Percentiles rank a stretch among this genome's conserved stretches.
phyloP scores from a whole-genome alignment of 2,888 invertebrate genomes.

The Aelia acuminata region DNA sequence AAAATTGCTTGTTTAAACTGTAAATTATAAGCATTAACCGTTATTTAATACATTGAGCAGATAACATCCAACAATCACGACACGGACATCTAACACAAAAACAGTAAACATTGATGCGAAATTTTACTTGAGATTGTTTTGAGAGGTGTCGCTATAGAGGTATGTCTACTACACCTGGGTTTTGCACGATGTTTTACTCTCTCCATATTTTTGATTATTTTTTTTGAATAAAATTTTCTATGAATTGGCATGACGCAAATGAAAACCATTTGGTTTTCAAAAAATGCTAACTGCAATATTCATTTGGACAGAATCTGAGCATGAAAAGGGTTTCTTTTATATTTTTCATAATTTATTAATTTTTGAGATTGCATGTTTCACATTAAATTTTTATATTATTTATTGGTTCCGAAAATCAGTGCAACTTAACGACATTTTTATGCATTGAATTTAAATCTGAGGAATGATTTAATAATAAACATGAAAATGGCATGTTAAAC shows the following conservation, averaged over 20 bases:
- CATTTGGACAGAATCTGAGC: constrained; percentile 56
- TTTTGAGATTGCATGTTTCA: constrained; percentile 32
- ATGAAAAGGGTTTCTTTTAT: constrained; percentile 46
- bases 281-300: constrained; percentile 45
- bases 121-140: not conserved
- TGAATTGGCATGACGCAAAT: constrained; percentile 44
- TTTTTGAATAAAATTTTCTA: constrained; percentile 24
- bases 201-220: constrained; percentile 36
- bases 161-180: constrained; percentile 37
- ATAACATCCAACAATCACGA: not conserved
- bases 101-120: not conserved
- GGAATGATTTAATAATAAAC: no score
- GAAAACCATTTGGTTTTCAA: constrained; percentile 17
- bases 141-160: not conserved
- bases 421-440: not conserved
- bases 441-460: no score
- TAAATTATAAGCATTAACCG: not conserved
- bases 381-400: constrained; percentile 31
- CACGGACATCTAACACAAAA: constrained; percentile 23
- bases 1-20: not conserved
- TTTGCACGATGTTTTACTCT: constrained; percentile 43
- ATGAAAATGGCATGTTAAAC: no score
- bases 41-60: not conserved
- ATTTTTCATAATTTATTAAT: constrained; percentile 41
- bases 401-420: not conserved